These are phyloP conservation scores for Magallana gigas DNA, from an alignment of 1,140 invertebrate species.

Conservation along the genomic window DNA sequence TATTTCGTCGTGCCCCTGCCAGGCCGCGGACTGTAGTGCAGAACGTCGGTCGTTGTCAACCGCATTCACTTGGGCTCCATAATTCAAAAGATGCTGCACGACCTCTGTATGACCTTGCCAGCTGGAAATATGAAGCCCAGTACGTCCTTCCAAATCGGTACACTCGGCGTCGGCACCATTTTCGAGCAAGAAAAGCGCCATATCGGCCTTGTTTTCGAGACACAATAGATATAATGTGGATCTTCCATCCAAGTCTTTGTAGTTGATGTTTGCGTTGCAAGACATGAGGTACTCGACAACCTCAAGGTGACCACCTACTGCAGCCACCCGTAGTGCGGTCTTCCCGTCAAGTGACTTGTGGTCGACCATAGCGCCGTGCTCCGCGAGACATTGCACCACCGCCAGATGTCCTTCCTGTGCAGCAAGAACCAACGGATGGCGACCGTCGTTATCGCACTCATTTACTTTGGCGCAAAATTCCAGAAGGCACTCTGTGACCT, in stretches of 20 bases:
- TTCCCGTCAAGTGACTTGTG: slow-evolving; percentile 95
- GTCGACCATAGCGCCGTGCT: slow-evolving; percentile 83
- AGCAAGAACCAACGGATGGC: slow-evolving; percentile 76
- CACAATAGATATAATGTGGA: slow-evolving; percentile 95
- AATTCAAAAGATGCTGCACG: slow-evolving; percentile 89
- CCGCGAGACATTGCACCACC: slow-evolving; percentile 71
- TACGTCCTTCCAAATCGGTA: slow-evolving; percentile 93
- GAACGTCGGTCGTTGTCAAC: slow-evolving; percentile 93
- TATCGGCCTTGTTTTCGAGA: slow-evolving; percentile 92
- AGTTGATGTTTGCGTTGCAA: slow-evolving; percentile 91
- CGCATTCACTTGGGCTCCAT: slow-evolving; percentile 90
- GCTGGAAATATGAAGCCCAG: slow-evolving; percentile 93
- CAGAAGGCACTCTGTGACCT: slow-evolving; percentile 84
- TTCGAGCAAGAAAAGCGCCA: slow-evolving; percentile 86
- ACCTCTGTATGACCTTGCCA: slow-evolving; percentile 96
- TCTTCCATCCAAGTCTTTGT: slow-evolving; percentile 93
- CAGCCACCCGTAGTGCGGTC: slow-evolving; percentile 90
- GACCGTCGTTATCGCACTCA: slow-evolving; percentile 90
- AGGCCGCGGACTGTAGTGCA: slow-evolving; percentile 95
- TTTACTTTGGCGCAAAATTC: slow-evolving; percentile 95
- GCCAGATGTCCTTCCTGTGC: slow-evolving; percentile 77
- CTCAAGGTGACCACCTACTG: slow-evolving; percentile 90
- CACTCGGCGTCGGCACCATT: slow-evolving; percentile 88
- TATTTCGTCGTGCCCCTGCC: slow-evolving; percentile 93
- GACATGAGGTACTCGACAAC: slow-evolving; percentile 80